Evolutionary conservation across 2,797 vertebrate species (phyloP).

Genomic region (Pyrocephalus nanus): DNA sequence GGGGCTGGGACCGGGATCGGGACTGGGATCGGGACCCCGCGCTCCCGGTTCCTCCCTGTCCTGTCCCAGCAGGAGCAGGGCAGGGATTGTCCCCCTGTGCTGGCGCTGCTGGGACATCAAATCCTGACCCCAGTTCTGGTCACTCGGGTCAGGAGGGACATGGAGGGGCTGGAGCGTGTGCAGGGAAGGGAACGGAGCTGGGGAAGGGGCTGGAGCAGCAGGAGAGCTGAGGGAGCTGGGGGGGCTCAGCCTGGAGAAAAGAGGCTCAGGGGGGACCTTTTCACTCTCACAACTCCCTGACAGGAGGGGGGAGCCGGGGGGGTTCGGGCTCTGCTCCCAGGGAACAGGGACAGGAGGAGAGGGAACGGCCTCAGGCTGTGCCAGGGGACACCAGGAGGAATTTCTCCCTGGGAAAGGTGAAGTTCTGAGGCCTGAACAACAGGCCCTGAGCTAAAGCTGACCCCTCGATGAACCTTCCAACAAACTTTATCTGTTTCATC

Average conservation of each 20-base stretch:
- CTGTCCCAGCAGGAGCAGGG: neutral
- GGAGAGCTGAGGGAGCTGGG: neutral
- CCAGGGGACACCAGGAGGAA: neutral
- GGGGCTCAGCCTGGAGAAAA: neutral
- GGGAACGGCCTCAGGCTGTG: neutral
- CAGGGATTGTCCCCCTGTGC: neutral
- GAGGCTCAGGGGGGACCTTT: neutral
- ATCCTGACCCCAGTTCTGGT: neutral
- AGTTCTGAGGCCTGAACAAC: neutral
- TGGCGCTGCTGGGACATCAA: neutral
- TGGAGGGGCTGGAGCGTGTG: neutral
- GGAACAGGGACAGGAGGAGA: neutral
- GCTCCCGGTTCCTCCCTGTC: neutral
- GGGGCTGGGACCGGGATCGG: too few species aligned
- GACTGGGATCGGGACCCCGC: accelerated
- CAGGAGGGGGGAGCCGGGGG: neutral
- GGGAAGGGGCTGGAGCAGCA: neutral
- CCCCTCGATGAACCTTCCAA: neutral
- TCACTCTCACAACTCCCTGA: neutral
- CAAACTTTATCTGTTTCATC: neutral
- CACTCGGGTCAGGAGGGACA: neutral
- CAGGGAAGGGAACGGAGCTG: neutral
- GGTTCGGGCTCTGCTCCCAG: neutral
- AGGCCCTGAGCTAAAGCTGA: neutral
- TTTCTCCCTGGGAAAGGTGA: neutral